Conservation (phyloP, 2,113 vertebrate species). For the Agapornis roseicollis region DNA sequence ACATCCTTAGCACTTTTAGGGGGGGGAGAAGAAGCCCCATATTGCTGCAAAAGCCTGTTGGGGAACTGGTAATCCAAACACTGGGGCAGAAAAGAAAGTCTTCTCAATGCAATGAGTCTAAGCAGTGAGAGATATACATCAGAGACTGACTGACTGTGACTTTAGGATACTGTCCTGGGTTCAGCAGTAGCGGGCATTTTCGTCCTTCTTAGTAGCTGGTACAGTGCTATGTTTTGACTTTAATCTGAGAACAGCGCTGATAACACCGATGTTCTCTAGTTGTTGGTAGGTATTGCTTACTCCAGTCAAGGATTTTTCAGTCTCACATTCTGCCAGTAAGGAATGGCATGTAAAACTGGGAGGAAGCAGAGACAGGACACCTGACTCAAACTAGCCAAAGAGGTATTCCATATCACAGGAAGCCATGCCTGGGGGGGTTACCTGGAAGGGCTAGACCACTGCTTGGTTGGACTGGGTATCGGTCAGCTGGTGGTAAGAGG, state of each 20-base stretch:
- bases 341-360: not conserved
- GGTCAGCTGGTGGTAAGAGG: too few relatives aligned
- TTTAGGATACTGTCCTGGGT: not conserved
- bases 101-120: not conserved
- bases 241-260: not conserved
- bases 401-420: too few relatives aligned
- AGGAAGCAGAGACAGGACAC: not conserved
- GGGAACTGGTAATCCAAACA: not conserved
- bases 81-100: not conserved
- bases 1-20: not conserved
- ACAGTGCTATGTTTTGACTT: not conserved
- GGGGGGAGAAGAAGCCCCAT: not conserved
- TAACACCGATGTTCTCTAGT: not conserved
- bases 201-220: not conserved
- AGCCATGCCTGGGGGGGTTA: too few relatives aligned
- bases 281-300: not conserved
- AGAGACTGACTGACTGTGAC: not conserved
- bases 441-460: too few relatives aligned
- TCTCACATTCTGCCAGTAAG: not conserved
- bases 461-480: too few relatives aligned
- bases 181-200: not conserved
- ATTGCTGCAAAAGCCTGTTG: not conserved
- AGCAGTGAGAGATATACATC: not conserved
- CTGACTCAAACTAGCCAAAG: not conserved
- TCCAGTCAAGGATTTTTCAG: not conserved